Conservation (phyloP, 2,797 vertebrate species). For the Cryptoblepharus egeriae region DNA sequence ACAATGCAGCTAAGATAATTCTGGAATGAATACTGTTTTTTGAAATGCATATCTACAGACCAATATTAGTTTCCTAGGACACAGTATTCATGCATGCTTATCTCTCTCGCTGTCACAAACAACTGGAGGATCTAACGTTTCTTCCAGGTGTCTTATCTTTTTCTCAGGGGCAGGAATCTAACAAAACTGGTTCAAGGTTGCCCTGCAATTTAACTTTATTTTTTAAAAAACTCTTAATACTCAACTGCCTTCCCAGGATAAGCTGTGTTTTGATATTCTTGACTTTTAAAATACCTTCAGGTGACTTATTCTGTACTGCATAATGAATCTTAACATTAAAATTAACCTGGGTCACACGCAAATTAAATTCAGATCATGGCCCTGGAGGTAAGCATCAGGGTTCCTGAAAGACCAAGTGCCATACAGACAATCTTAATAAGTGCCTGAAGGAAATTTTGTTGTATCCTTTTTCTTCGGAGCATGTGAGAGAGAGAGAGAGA, state of each 20-base stretch:
- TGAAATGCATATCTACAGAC: neutral
- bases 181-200: conserved; percentile 2
- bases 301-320: neutral
- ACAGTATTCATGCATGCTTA: neutral
- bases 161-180: neutral
- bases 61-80: neutral
- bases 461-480: neutral
- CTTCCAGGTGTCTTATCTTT: neutral
- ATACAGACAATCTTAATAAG: neutral
- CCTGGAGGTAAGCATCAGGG: neutral
- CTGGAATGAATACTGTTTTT: neutral
- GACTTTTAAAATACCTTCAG: conserved; percentile 2
- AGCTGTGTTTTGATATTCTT: neutral
- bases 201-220: neutral
- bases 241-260: neutral
- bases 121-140: neutral
- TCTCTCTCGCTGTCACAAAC: neutral
- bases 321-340: conserved; percentile 1
- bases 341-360: conserved; percentile 2
- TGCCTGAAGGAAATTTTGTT: neutral
- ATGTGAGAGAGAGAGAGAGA: neutral
- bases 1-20: neutral
- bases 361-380: neutral
- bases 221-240: neutral
- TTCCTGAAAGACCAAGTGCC: neutral